These are phyloP conservation scores for Oligia latruncula DNA, from an alignment of 2,888 invertebrate species.

Conservation along the genomic window DNA sequence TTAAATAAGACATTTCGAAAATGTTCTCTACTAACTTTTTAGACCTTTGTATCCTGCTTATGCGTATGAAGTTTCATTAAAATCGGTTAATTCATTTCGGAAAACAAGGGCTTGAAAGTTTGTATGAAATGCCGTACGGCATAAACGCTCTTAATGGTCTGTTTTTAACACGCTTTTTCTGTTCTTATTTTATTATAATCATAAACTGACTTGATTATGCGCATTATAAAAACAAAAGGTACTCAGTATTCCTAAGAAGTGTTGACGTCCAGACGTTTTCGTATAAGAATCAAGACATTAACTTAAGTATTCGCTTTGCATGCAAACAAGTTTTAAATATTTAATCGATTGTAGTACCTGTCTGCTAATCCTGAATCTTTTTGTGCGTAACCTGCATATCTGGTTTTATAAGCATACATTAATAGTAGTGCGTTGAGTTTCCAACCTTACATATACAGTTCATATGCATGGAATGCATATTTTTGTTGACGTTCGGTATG, in stretches of 20 bases:
- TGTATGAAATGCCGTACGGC: too few relatives aligned
- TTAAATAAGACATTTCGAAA: too few relatives aligned
- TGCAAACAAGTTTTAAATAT: conserved; percentile 59
- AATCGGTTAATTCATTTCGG: too few relatives aligned
- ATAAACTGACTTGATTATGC: conserved; percentile 28
- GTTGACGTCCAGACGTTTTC: conserved; percentile 42
- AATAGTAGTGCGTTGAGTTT: conserved; percentile 41
- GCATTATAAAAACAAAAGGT: conserved; percentile 47
- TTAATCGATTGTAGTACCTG: conserved; percentile 54
- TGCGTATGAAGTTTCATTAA: too few relatives aligned
- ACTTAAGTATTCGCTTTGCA: conserved; percentile 43
- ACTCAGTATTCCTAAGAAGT: conserved; percentile 40
- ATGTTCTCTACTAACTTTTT: too few relatives aligned
- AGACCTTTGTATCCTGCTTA: too few relatives aligned
- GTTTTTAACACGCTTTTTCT: conserved; percentile 11
- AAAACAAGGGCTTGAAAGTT: too few relatives aligned
- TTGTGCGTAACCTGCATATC: conserved; percentile 45
- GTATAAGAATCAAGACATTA: conserved; percentile 49
- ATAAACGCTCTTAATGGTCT: too few relatives aligned
- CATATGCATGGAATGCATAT: conserved; percentile 52
- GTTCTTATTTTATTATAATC: conserved; percentile 20
- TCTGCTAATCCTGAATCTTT: conserved; percentile 40
- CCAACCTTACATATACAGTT: conserved; percentile 13
- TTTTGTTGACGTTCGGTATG: conserved; percentile 40
- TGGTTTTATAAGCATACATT: conserved; percentile 30